A percentile compares a stretch with the other conserved stretches of the same genome.
These are phyloP conservation scores for Sarcophilus harrisii DNA, from an alignment of 2,797 vertebrate genomes.

Conservation along the genomic window DNA sequence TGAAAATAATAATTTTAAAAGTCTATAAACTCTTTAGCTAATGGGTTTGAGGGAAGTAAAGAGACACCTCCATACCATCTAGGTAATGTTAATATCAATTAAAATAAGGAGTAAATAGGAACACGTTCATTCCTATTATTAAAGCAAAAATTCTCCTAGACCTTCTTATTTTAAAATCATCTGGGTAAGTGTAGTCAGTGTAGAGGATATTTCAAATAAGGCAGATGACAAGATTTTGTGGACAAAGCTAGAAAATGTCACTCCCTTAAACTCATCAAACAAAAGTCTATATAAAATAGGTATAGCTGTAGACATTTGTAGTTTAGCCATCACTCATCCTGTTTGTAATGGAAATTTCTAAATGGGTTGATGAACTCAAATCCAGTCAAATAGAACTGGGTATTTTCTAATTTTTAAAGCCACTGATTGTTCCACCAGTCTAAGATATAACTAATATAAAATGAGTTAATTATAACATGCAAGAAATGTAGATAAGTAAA, in stretches of 20 bases:
- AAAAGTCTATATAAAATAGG: not conserved
- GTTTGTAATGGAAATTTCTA: not conserved
- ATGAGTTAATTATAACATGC: not conserved
- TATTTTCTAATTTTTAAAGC: not conserved
- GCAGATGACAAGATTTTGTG: not conserved
- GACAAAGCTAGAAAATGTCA: not conserved
- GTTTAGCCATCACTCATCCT: not conserved
- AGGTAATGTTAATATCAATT: not conserved
- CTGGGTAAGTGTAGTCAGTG: not conserved
- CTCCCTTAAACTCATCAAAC: not conserved
- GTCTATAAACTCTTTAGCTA: not conserved
- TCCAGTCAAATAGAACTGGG: not conserved
- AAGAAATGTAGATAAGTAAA: not conserved
- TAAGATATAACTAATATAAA: not conserved
- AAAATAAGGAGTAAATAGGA: not conserved
- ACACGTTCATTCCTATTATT: not conserved
- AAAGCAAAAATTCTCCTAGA: not conserved
- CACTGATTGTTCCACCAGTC: not conserved
- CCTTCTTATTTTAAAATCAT: not conserved
- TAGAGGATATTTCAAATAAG: not conserved
- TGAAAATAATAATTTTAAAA: not conserved
- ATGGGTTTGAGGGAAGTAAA: not conserved
- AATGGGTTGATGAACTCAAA: not conserved
- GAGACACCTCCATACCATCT: slow-evolving; percentile 5
- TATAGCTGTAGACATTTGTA: not conserved